Evolutionary conservation across 2,888 invertebrate species (phyloP), one percentile per base, ranked within the genome.

Genomic region (Rhamnusium bicolor): DNA sequence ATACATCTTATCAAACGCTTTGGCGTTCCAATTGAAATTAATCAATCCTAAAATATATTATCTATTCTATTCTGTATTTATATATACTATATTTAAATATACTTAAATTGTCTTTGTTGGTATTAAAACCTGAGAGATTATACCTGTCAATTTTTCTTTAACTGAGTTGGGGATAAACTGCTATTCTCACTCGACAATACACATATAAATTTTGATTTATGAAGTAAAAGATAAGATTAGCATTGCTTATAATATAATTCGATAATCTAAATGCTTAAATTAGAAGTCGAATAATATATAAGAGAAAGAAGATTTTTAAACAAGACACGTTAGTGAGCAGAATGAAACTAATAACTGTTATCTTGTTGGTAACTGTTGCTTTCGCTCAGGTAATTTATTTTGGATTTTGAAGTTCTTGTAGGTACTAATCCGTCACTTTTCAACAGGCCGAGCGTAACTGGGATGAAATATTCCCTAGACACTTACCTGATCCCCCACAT

Each of bases 381-480:
- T 51, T 51, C 10, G 16, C 51, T 1, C 16, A 51, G 51, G 51
- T 51, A 51, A 49, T 49, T 49, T 12, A 1, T 8, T 32, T 18
- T 16, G 18, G 18, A 46, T n/a, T 0, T 51, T 16, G 49, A 18
- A 1, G 16, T 18, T 16, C 6, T 49, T 4, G 1, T 49, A 49
- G 19, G 18, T 27, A 54, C 12, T 24, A 24, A 27, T 8, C 27
- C n/a, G 16, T 32, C 6, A 6, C 2, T 21, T 24, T 24, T 21
- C 18, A 21, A 21, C n/a, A 73, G 73, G 60, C 53, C 21, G 56
- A 73, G 47, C 7, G 27, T 2, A 58, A 73, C 24, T 73, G 65
- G 60, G 63, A 32, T 32, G 69, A 69, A 51, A 61, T 69, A 16
- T 60, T 60, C 7, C 66, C 73, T 8, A 65, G 49, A 12, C 40